phyloP scores from a whole-genome alignment of 2,888 invertebrate genomes.

The Miltochrista miniata region DNA sequence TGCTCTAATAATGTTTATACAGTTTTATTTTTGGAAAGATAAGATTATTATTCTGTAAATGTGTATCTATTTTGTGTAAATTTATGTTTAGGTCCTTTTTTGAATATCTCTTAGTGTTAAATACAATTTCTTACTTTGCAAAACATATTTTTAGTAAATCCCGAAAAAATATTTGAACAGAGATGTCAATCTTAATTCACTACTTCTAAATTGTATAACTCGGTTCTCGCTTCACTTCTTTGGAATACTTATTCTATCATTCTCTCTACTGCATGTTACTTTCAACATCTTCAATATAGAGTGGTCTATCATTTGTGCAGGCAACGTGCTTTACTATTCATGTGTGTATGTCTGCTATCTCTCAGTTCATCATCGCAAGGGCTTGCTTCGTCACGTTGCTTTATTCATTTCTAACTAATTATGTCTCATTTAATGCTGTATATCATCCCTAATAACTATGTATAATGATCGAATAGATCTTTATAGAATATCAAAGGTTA shows the following conservation, averaged over 20 bases:
- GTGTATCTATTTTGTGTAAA: background rate
- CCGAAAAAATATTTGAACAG: no score
- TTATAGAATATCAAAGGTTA: background rate
- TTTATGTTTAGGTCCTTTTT: background rate
- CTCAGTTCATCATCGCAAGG: slow-evolving; percentile 3
- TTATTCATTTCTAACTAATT: slow-evolving; percentile 17
- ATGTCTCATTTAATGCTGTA: background rate
- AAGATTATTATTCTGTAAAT: slow-evolving; percentile 3
- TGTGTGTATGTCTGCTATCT: slow-evolving; percentile 11
- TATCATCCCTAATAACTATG: background rate
- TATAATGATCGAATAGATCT: slow-evolving; percentile 5
- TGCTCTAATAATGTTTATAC: slow-evolving; percentile 17
- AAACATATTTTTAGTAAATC: background rate
- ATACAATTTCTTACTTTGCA: background rate
- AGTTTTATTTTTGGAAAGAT: slow-evolving; percentile 6
- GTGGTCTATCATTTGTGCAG: slow-evolving; percentile 11
- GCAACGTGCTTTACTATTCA: slow-evolving; percentile 5
- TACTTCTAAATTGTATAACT: background rate
- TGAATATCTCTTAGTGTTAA: background rate
- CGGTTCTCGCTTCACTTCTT: slow-evolving; percentile 26
- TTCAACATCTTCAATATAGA: slow-evolving; percentile 14
- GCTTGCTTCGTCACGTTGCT: slow-evolving; percentile 28
- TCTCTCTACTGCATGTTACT: slow-evolving; percentile 22
- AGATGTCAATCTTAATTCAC: no score
- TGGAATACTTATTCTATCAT: slow-evolving; percentile 5